Percentiles rank a stretch among this genome's conserved stretches.
Evolutionary conservation across 2,113 vertebrate genomes (phyloP).

Genomic region (Clarias macrocephalus): DNA sequence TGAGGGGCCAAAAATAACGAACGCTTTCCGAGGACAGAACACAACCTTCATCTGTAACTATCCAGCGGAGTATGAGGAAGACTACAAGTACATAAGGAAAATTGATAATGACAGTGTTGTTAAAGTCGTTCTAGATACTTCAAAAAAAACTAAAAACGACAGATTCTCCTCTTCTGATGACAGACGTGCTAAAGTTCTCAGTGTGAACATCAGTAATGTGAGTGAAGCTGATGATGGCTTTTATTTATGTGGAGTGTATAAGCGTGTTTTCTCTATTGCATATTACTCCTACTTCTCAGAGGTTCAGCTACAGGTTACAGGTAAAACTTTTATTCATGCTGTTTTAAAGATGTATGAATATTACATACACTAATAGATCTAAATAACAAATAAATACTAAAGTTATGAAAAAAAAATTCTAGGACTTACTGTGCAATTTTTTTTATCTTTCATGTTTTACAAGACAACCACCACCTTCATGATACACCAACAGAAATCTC

Average conservation of each 20-base stretch:
- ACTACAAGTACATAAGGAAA: not conserved
- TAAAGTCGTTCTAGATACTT: not conserved
- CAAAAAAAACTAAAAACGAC: not conserved
- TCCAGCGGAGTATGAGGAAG: not conserved
- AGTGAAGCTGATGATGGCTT: slow-evolving; percentile 8
- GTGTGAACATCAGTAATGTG: slow-evolving; percentile 12
- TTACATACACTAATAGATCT: not conserved
- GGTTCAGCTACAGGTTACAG: not conserved
- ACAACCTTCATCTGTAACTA: slow-evolving; percentile 2
- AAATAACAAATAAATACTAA: not conserved
- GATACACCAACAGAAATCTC: not conserved
- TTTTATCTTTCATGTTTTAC: not conserved
- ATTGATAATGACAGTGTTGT: not conserved
- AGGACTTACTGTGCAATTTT: not conserved
- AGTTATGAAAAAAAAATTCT: not conserved
- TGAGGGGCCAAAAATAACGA: not conserved
- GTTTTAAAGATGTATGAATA: not conserved
- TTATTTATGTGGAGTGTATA: not conserved
- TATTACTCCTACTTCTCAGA: not conserved
- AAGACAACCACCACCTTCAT: not conserved
- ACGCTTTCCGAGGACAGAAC: not conserved
- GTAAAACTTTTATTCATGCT: not conserved
- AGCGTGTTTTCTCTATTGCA: not conserved
- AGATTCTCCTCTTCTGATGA: slow-evolving; percentile 21
- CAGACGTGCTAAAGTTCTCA: not conserved